These are phyloP conservation scores for Erebia aethiops DNA, from an alignment of 2,888 invertebrate genomes.

Conservation along the genomic window DNA sequence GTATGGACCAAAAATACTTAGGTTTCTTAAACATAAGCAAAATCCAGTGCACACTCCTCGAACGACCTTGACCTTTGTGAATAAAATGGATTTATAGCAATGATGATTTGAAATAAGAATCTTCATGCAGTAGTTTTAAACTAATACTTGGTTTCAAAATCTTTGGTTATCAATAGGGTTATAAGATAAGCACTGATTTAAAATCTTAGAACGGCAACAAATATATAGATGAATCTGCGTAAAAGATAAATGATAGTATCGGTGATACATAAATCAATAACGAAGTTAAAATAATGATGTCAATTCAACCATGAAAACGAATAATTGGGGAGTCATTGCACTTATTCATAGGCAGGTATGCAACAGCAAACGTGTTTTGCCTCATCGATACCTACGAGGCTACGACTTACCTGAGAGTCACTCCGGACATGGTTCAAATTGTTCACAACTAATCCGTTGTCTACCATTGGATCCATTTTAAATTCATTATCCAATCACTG, in stretches of 20 bases:
- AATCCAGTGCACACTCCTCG: no score
- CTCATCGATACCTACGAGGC: conserved; percentile 68
- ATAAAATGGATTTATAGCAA: no score
- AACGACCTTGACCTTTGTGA: no score
- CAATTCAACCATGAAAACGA: conserved; percentile 49
- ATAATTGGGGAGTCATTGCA: conserved; percentile 73
- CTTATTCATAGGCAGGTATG: conserved; percentile 74
- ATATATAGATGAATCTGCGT: not conserved
- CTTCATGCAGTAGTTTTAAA: no score
- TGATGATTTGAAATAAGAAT: no score
- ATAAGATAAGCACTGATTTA: not conserved
- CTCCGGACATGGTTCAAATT: conserved; percentile 80
- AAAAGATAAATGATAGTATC: conserved; percentile 10
- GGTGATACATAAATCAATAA: not conserved
- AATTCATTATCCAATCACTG: conserved; percentile 64
- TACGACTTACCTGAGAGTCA: conserved; percentile 79
- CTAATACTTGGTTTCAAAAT: not conserved
- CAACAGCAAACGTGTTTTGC: conserved; percentile 76
- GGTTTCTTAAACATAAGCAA: no score
- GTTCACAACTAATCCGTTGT: conserved; percentile 78
- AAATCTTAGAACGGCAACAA: not conserved
- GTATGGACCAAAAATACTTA: no score
- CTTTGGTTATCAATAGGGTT: not conserved
- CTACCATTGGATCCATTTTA: conserved; percentile 77
- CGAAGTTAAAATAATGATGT: conserved; percentile 17